Conservation (phyloP, 1,140 invertebrate species). For the Watersipora subatra region DNA sequence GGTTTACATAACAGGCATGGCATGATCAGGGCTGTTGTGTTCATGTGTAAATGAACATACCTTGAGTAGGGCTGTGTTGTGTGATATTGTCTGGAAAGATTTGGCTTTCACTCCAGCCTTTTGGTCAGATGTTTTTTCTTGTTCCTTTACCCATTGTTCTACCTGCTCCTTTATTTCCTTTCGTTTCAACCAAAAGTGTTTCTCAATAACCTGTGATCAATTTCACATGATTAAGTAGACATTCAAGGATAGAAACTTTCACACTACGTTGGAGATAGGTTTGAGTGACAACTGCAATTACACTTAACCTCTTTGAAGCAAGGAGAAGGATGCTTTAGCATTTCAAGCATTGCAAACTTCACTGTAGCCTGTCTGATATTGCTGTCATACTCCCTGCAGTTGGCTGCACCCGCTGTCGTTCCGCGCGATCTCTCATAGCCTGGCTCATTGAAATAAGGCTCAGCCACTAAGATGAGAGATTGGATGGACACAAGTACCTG, state of each 20-base stretch:
- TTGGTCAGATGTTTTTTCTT: too few relatives aligned
- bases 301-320: conserved; percentile 70
- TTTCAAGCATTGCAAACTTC: conserved; percentile 89
- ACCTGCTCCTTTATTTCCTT: conserved; percentile 77
- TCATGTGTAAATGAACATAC: too few relatives aligned
- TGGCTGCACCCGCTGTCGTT: conserved; percentile 70
- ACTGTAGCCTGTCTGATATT: conserved; percentile 89
- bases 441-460: conserved; percentile 97
- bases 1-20: too few relatives aligned
- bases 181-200: conserved; percentile 87
- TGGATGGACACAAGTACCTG: conserved; percentile 90
- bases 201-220: conserved; percentile 61
- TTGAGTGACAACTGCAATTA: neutral
- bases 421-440: conserved; percentile 84
- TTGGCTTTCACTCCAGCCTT: too few relatives aligned
- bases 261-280: neutral
- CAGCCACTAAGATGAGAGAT: conserved; percentile 81
- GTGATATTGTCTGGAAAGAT: too few relatives aligned
- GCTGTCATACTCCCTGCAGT: conserved; percentile 76
- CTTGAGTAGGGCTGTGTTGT: too few relatives aligned
- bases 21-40: too few relatives aligned
- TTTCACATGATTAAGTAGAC: conserved; percentile 11
- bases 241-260: neutral
- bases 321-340: conserved; percentile 73
- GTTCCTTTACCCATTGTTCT: conserved; percentile 74